Evolutionary conservation across 1,140 invertebrate species (phyloP), one percentile per base, ranked within the genome.

Genomic region (Delia radicum): DNA sequence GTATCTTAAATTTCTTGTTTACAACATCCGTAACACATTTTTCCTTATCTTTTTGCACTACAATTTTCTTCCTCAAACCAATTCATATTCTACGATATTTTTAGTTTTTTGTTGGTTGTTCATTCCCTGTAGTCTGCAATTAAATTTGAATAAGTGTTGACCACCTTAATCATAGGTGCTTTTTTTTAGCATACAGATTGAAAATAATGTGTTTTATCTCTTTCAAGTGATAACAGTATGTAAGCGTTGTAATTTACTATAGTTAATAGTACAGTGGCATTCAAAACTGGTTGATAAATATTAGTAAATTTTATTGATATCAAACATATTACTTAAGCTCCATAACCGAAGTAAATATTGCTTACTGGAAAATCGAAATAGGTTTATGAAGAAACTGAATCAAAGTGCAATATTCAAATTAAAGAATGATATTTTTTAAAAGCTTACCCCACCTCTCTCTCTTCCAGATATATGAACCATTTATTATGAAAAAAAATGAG

Each of bases 1-100:
- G 29, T 69, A 69, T 69, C 65, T 26, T 33, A 48, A 24, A 48
- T 73, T 46, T 28, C 27, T 48, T 79, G 78, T 78, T 79, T 80
- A 78, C 81, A 76, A 80, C 77, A 77, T 78, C 81, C 79, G 80
- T 78, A 78, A 78, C 73, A 80, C 63, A 74, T 37, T 46, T 69
- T 69, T 69, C 65, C 29, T 69, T 69, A 69, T 69, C 65, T 67
- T 26, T 33, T 69, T 18, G 2, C 46, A 18, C n/a, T 18, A 8
- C 2, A 15, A 33, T 18, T 21, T 31, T 33, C 21, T 65, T 29
- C 8, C n/a, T 69, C 21, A 69, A 69, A 69, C 21, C 24, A 37
- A 31, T 69, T 69, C 65, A 69, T 69, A 69, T 21, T 33, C 6
- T 69, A 4, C 10, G 7, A 5, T 4, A 21, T 21, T 55, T 18